Conservation (phyloP, 2,113 vertebrate genomes). For the Meriones unguiculatus region DNA sequence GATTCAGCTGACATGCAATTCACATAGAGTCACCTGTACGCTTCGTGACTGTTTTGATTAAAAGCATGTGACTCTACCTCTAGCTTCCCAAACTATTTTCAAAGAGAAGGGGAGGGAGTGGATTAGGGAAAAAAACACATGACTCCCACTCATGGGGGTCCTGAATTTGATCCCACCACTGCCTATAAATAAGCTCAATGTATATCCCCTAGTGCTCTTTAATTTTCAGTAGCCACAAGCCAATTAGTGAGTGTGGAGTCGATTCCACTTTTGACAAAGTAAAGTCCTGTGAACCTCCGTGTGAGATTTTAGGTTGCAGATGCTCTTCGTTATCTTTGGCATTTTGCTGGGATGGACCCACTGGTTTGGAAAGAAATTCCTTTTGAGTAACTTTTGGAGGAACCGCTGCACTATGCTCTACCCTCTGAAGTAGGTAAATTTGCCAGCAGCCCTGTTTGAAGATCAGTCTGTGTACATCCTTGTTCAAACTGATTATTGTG, state of each 20-base stretch:
- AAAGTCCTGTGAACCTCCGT: background rate
- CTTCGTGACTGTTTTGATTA: background rate
- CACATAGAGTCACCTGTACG: background rate
- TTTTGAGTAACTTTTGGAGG: background rate
- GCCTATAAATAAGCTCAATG: background rate
- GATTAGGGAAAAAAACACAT: accelerated
- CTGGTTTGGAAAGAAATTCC: background rate
- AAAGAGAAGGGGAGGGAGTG: background rate
- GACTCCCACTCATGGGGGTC: accelerated
- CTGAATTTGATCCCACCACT: background rate
- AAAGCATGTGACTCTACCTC: background rate
- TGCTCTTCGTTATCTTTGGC: background rate
- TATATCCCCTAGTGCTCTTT: background rate
- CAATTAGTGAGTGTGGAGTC: background rate
- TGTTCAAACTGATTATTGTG: background rate
- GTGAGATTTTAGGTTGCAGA: background rate
- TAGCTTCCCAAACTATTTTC: background rate
- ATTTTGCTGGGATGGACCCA: background rate
- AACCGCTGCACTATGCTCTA: background rate
- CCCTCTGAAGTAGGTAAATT: background rate
- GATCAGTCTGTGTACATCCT: background rate
- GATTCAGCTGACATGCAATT: background rate
- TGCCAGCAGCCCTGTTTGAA: background rate
- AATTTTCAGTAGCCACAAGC: background rate
- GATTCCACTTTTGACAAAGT: background rate